Evolutionary conservation across 1,140 invertebrate genomes (phyloP).

Genomic region (Sitodiplosis mosellana): DNA sequence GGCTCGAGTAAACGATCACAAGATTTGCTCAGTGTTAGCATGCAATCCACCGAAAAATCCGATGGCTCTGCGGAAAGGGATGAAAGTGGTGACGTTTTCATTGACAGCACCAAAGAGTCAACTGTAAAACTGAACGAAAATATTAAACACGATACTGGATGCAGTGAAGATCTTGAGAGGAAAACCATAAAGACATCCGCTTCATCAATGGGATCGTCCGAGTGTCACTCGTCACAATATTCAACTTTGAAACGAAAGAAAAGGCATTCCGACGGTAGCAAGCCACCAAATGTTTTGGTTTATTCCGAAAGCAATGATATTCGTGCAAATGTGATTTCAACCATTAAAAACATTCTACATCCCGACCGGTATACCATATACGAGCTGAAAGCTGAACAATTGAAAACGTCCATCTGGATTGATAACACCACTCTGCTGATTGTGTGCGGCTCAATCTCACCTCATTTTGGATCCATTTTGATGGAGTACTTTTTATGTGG

Average conservation of each 20-base stretch:
- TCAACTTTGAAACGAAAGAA: slow-evolving; percentile 7
- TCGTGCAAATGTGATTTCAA: slow-evolving; percentile 47
- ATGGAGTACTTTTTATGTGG: slow-evolving; percentile 54
- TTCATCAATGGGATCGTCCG: neutral
- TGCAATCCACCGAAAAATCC: too few species aligned
- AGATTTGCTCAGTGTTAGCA: too few species aligned
- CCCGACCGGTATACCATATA: slow-evolving; percentile 56
- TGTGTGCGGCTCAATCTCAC: slow-evolving; percentile 51
- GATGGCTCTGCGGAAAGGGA: too few species aligned
- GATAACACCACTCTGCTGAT: slow-evolving; percentile 54
- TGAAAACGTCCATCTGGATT: slow-evolving; percentile 43
- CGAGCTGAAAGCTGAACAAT: slow-evolving; percentile 39
- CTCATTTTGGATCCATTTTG: slow-evolving; percentile 40
- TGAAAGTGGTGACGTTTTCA: too few species aligned
- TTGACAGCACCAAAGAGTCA: too few species aligned
- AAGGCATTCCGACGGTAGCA: slow-evolving; percentile 20
- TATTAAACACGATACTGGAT: too few species aligned
- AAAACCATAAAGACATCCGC: neutral
- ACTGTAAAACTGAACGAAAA: too few species aligned
- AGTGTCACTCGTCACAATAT: too few species aligned
- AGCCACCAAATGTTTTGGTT: slow-evolving; percentile 67
- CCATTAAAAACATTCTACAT: slow-evolving; percentile 46
- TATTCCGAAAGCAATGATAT: slow-evolving; percentile 58
- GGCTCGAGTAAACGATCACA: too few species aligned
- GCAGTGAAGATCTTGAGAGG: neutral